Evolutionary conservation across 2,113 vertebrate genomes (phyloP), one percentile per base, ranked within the genome.

Genomic region (Nothoprocta perdicaria): DNA sequence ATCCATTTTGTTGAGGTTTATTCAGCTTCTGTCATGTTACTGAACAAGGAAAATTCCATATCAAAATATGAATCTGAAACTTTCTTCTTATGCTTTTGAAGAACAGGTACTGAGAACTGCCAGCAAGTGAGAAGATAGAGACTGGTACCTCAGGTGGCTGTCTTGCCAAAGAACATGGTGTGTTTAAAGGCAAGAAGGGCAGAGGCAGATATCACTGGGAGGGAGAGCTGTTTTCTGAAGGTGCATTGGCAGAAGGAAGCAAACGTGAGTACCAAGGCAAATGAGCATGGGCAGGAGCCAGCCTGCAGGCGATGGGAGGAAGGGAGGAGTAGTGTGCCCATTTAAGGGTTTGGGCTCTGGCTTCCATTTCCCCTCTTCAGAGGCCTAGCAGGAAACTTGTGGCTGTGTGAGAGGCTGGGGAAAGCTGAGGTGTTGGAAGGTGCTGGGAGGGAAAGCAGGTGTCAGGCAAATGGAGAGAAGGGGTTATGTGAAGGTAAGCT

Each of bases 301-400:
- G 16, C 26, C 14, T 31, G 58, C 73, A 90, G 74, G 46, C 31
- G 72, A 31, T 53, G 72, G 73, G 76, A 66, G 81, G 90, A 91
- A 67, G 62, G 75, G 71, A 61, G 67, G 86, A 88, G 63, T 46
- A 55, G 46, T 71, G 65, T 84, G 46, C 55, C 18, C 3, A 2
- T 22, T 0, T 21, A 67, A 84, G 43, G 27, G 16, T 80, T 80
- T 86, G 74, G 68, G 68, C 74, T 68, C 85, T 92, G 80, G 68
- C 68, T 65, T 94, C 75, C 14, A 41, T 94, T 92, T 77, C 50
- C 65, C 77, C 77, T 80, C 82, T 31, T 88, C 27, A 50, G 65
- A 2, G 1, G 79, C 57, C 46, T 84, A 48, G 62, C 76, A 55
- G 85, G 82, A 80, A 86, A 52, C 35, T n/a, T 71, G 73, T 63